Conservation (phyloP, 2,888 invertebrate genomes). For the Prosopocoilus inquinatus region DNA sequence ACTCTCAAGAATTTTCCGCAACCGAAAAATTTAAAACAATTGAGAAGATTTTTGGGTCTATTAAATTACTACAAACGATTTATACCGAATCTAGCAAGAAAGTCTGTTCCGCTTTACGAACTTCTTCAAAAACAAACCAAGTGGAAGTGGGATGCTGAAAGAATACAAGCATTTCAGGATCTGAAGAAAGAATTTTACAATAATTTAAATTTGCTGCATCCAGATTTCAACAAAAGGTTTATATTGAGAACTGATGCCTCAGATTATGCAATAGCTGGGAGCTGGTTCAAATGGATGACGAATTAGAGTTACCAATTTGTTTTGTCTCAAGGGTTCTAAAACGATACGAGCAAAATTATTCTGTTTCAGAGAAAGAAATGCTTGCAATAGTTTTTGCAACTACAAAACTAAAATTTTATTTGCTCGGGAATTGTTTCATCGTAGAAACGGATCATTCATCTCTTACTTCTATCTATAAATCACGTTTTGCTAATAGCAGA, state of each 20-base stretch:
- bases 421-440: constrained; percentile 4
- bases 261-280: neutral
- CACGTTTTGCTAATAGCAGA: neutral
- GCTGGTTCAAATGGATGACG: neutral
- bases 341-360: neutral
- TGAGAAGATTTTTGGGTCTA: constrained; percentile 10
- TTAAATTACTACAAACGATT: constrained; percentile 12
- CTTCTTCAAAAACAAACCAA: neutral
- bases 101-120: neutral
- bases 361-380: constrained; percentile 12
- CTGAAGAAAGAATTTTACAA: neutral
- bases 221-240: neutral
- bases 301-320: neutral
- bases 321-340: neutral
- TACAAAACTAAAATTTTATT: constrained; percentile 7
- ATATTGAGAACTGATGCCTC: neutral
- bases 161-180: neutral
- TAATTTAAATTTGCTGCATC: neutral
- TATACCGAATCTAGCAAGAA: neutral
- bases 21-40: constrained; percentile 1
- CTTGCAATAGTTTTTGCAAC: constrained; percentile 6
- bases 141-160: neutral
- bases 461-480: neutral
- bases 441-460: constrained; percentile 6
- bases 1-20: constrained; percentile 4